A percentile compares a stretch with the other conserved stretches of the same genome.
These are phyloP conservation scores for Mastacembelus armatus DNA, from an alignment of 2,797 vertebrate species.

Conservation along the genomic window DNA sequence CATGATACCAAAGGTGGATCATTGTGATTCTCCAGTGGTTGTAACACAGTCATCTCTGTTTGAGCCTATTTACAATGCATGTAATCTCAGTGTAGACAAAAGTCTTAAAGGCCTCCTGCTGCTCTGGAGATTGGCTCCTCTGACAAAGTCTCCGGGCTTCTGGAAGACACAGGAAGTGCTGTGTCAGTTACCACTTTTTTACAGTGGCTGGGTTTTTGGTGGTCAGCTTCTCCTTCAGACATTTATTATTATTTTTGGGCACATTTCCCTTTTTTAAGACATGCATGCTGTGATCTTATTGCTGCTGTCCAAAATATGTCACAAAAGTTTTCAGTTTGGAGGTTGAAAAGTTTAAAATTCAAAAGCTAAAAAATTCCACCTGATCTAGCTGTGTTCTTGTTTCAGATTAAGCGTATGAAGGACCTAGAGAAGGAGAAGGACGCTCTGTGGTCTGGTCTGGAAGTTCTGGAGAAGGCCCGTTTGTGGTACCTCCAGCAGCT, in stretches of 20 bases:
- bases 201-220: no score
- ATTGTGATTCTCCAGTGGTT: conserved; percentile 6
- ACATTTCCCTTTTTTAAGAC: neutral
- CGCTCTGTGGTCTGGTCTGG: conserved; percentile 84
- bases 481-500: conserved; percentile 84
- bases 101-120: conserved; percentile 46
- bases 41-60: conserved; percentile 8
- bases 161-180: no score
- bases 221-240: no score
- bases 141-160: conserved; percentile 57
- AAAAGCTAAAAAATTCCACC: neutral
- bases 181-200: no score
- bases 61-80: conserved; percentile 41
- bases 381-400: neutral
- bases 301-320: neutral
- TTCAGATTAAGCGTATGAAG: conserved; percentile 85
- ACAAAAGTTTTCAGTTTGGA: neutral
- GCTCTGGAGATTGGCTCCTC: conserved; percentile 53
- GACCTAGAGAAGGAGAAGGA: conserved; percentile 87
- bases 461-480: conserved; percentile 82
- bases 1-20: conserved; percentile 9
- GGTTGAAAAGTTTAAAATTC: neutral
- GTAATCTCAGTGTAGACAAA: conserved; percentile 43
- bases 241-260: neutral
- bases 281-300: no score